Percentiles rank a stretch among this genome's conserved stretches.
Conservation (phyloP, 2,797 vertebrate genomes). For the Arvicola amphibius region DNA sequence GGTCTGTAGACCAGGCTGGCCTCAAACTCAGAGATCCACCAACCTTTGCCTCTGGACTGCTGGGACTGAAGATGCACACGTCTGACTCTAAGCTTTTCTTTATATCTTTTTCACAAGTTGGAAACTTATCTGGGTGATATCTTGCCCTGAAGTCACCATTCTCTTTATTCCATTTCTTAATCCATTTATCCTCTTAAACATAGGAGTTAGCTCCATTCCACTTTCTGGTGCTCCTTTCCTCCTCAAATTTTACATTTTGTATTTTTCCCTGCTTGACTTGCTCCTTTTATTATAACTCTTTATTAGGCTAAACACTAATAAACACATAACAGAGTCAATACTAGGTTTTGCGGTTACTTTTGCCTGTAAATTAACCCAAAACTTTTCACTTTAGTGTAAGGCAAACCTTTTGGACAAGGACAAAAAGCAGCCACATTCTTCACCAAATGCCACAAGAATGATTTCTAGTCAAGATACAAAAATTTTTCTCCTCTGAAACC, state of each 20-base stretch:
- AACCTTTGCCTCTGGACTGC: not conserved
- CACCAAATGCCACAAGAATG: not conserved
- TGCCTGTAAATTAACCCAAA: not conserved
- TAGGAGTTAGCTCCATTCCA: not conserved
- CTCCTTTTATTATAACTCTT: not conserved
- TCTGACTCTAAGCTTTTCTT: not conserved
- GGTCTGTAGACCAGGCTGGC: not conserved
- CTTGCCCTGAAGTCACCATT: not conserved
- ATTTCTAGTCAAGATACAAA: not conserved
- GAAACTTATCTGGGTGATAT: not conserved
- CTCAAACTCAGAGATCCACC: not conserved
- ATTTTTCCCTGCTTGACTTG: not conserved
- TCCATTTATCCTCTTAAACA: not conserved
- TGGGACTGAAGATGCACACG: not conserved
- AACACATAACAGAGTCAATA: not conserved
- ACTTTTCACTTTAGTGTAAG: not conserved
- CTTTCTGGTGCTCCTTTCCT: not conserved
- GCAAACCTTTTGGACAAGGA: not conserved
- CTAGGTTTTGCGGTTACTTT: not conserved
- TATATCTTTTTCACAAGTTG: not conserved
- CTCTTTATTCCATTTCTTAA: not conserved
- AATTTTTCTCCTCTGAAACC: not conserved
- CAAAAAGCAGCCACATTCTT: not conserved
- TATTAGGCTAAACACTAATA: not conserved
- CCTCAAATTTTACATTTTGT: not conserved